Percentiles rank a stretch among this genome's conserved stretches.
These are phyloP conservation scores for Macrosiphum euphorbiae DNA, from an alignment of 2,888 invertebrate species.

Conservation along the genomic window DNA sequence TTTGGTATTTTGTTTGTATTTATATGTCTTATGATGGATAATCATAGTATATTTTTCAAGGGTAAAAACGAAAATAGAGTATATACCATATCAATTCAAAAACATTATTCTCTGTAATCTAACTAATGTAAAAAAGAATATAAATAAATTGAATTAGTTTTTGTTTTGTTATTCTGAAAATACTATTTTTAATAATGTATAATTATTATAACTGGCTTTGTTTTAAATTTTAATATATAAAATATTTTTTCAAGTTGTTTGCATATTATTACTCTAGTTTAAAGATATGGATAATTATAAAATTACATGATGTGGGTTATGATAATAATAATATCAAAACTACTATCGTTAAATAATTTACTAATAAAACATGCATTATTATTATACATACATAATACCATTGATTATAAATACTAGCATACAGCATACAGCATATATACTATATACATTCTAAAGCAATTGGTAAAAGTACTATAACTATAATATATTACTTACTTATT, in stretches of 20 bases:
- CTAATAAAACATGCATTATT: not conserved
- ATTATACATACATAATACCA: not conserved
- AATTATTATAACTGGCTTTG: not conserved
- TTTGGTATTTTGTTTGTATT: no score
- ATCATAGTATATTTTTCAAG: not conserved
- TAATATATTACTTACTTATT: not conserved
- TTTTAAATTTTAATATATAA: not conserved
- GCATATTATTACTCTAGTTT: not conserved
- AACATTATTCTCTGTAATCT: not conserved
- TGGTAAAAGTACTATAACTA: not conserved
- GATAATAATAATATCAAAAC: not conserved
- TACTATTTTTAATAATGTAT: not conserved
- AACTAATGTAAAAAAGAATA: not conserved
- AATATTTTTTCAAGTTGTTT: not conserved
- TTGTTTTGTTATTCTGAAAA: not conserved
- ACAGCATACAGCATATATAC: no score
- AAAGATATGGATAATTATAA: not conserved
- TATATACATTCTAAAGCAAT: not conserved
- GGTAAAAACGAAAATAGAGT: not conserved
- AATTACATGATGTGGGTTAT: not conserved
- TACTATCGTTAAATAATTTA: not conserved
- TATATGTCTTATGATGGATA: no score
- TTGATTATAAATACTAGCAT: not conserved
- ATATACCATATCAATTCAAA: not conserved
- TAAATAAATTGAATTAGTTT: not conserved